These are phyloP conservation scores for Scaptomyza flava DNA, from an alignment of 2,888 invertebrate genomes.

Conservation along the genomic window DNA sequence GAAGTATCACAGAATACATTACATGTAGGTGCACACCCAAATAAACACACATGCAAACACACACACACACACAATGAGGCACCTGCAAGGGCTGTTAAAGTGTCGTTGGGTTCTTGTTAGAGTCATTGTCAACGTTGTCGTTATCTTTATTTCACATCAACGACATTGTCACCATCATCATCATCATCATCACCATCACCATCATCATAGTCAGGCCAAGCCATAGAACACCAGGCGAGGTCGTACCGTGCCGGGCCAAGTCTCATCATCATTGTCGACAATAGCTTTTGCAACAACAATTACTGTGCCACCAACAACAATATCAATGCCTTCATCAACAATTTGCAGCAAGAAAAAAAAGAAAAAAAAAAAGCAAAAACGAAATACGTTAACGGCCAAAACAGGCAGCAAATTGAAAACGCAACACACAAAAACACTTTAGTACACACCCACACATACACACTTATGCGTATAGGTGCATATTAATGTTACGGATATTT, in stretches of 20 bases:
- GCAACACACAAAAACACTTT: slow-evolving; percentile 48
- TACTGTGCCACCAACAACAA: slow-evolving; percentile 40
- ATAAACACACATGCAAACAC: neutral
- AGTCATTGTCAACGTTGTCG: slow-evolving; percentile 77
- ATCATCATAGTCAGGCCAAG: neutral
- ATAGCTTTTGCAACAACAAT: slow-evolving; percentile 50
- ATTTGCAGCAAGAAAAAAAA: slow-evolving; percentile 63
- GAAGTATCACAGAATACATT: neutral
- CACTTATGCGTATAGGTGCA: neutral
- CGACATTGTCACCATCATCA: slow-evolving; percentile 72
- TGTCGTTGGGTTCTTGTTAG: slow-evolving; percentile 76
- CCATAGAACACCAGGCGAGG: neutral
- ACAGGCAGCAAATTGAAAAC: slow-evolving; percentile 49
- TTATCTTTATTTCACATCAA: slow-evolving; percentile 78
- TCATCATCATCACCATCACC: slow-evolving; percentile 22
- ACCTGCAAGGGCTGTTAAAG: slow-evolving; percentile 76
- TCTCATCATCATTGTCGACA: slow-evolving; percentile 68
- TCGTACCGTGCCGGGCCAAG: slow-evolving; percentile 19
- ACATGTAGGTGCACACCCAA: neutral
- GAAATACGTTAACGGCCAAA: slow-evolving; percentile 54
- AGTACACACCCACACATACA: slow-evolving; percentile 26
- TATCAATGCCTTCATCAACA: slow-evolving; percentile 74
- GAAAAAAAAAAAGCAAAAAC: neutral
- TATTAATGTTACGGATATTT: too few relatives aligned
- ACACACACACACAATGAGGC: slow-evolving; percentile 34